A percentile compares a stretch with the other conserved stretches of the same genome.
These are phyloP conservation scores for Epiblema foenella DNA, from an alignment of 2,888 invertebrate genomes.

Conservation along the genomic window DNA sequence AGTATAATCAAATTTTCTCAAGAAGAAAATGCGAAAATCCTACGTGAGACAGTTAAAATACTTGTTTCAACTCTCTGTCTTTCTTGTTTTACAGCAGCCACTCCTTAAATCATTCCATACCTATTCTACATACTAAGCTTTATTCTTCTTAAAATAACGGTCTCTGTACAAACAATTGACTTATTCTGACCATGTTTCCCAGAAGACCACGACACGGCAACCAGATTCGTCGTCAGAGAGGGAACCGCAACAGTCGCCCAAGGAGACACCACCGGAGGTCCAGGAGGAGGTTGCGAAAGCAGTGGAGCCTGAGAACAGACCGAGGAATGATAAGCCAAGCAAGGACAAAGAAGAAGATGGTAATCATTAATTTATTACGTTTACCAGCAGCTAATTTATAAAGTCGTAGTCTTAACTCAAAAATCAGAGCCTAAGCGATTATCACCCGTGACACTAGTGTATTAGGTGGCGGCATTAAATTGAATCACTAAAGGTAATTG, in stretches of 20 bases:
- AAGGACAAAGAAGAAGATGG: constrained; percentile 67
- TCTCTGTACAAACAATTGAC: not conserved
- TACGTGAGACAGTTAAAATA: not conserved
- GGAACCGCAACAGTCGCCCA: constrained; percentile 65
- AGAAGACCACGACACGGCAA: constrained; percentile 77
- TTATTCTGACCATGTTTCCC: constrained; percentile 47
- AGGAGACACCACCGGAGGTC: constrained; percentile 67
- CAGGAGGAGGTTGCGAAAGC: constrained; percentile 68
- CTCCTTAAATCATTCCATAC: not conserved
- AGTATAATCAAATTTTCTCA: not conserved
- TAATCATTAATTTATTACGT: constrained; percentile 9
- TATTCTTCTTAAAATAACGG: not conserved
- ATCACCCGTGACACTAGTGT: too few relatives aligned
- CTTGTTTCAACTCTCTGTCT: not conserved
- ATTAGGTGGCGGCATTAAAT: too few relatives aligned
- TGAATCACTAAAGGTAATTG: too few relatives aligned
- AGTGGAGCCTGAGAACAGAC: constrained; percentile 60
- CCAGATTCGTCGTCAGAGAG: constrained; percentile 77
- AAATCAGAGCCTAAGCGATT: too few relatives aligned
- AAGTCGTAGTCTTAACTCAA: too few relatives aligned
- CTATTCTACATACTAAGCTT: too few relatives aligned
- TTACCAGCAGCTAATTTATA: too few relatives aligned
- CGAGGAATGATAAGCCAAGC: constrained; percentile 70
- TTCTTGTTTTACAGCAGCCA: not conserved
- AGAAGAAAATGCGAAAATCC: not conserved